Base-by-base conservation (phyloP, 2,113 vertebrate genomes). In the Ictidomys tridecemlineatus region DNA sequence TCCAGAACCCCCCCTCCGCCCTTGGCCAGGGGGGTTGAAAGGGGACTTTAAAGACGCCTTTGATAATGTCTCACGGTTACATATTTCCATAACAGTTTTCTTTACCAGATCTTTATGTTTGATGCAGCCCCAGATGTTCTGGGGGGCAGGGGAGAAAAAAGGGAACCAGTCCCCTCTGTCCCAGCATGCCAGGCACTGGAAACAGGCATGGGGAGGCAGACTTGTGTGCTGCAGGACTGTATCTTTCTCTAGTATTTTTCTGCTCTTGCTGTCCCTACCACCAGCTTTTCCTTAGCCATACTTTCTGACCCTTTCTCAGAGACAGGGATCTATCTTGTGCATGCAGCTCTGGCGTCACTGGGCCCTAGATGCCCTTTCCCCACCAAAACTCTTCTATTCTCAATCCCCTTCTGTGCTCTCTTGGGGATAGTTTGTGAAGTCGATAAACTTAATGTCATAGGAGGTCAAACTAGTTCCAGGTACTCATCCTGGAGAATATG, bases 31-130 rank as follows among this genome's bases (percentile, higher is more conserved):
- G 78, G 92, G 92, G 93, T 86, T 94, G 95, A 94, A 96, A 96
- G 89, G 72, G 92, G 93, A 95, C 97, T 98, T 98, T 98, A 97
- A 97, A 98, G 97, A 95, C 4, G 94, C 85, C 98, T 97, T 98
- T 98, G 97, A 98, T 97, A 98, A 96, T 39, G 85, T 97, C 97
- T 97, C 96, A 96, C 26, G 70, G 97, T 97, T 98, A 98, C 98
- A 97, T 96, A 98, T 97, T 98, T 97, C 96, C 96, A 97, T 97
- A 98, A 97, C 97, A 97, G 97, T 98, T 98, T 98, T 98, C 96
- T 97, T 90, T 97, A 97, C 96, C 96, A 97, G 97, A 98, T 97
- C 78, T 82, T 95, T 97, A 86, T 95, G 97, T 97, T 85, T 97
- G 97, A 97, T 97, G 95, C 74, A 94, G 96, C 91, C 98, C 96